Evolutionary conservation across 1,140 invertebrate genomes (phyloP), one percentile per base, ranked within the genome.

Genomic region (Amyelois transitella): DNA sequence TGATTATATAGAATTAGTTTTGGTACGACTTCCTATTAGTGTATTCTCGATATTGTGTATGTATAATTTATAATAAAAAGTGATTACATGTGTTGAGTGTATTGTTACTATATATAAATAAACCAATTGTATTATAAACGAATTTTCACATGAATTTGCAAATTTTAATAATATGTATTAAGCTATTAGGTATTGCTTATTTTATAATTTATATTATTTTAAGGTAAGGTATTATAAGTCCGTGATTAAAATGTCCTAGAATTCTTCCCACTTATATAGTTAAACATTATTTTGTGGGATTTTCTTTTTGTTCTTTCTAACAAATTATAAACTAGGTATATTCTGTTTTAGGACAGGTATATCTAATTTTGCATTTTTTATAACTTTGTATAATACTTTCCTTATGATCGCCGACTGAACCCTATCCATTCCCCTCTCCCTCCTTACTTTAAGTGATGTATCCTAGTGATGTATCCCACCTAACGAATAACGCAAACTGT

Each of bases 391-490:
- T 38, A 14, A n/a, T n/a, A n/a, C n/a, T n/a, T n/a, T n/a, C n/a
- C n/a, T n/a, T n/a, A n/a, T n/a, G n/a, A n/a, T 53, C 12, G 32
- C 32, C 32, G 3, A 38, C n/a, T 14, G n/a, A 38, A 14, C 32
- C 12, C 32, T 43, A 62, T 60, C 63, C 63, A 69, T 66, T 69
- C 66, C n/a, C 60, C 58, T 59, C 57, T 56, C 50, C 53, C 32
- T 47, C 43, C 59, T 58, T 63, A 58, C 44, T 55, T 59, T 62
- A 60, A 62, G 55, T 68, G 53, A 52, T 53, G 17, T 62, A 62
- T 48, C 45, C 66, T 73, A 70, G 65, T 74, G 66, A 69, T 60
- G 52, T 67, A 76, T 77, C 77, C 77, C 77, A 80, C 77, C 77
- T 80, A 64, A 51, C 53, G 53, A 55, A 62, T 48, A 45, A 60